These are phyloP conservation scores for Ips nitidus DNA, from an alignment of 1,140 invertebrate genomes.

Conservation along the genomic window DNA sequence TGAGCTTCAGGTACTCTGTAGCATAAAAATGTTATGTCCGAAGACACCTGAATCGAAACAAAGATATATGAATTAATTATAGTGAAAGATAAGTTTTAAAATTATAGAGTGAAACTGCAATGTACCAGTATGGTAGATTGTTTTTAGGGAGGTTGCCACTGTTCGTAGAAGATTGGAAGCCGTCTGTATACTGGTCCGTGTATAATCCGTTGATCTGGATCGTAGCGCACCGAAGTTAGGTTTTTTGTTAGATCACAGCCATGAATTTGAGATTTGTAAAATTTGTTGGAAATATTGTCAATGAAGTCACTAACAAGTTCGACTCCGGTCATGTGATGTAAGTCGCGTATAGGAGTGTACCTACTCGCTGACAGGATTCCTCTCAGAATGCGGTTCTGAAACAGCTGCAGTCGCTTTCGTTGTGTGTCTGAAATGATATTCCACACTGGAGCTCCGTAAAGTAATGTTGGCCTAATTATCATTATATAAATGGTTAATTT, in stretches of 20 bases:
- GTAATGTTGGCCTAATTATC: not conserved
- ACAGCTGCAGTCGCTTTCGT: not conserved
- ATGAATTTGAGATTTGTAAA: too few species aligned
- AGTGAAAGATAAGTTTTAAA: too few species aligned
- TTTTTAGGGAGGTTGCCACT: too few species aligned
- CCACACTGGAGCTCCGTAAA: slow-evolving; percentile 8
- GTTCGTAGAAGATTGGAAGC: not conserved
- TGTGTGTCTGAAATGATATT: not conserved
- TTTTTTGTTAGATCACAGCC: too few species aligned
- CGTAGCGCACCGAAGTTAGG: not conserved
- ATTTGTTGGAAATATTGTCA: not conserved
- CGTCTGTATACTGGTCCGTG: slow-evolving; percentile 5
- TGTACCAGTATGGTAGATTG: too few species aligned
- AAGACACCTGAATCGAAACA: too few species aligned
- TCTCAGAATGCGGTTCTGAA: slow-evolving; percentile 13
- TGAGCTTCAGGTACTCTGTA: too few species aligned
- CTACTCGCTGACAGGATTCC: not conserved
- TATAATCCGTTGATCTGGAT: not conserved
- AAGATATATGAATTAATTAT: too few species aligned
- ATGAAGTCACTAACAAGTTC: not conserved
- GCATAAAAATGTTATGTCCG: too few species aligned
- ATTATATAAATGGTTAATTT: not conserved
- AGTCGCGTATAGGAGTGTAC: not conserved
- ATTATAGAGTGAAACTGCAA: too few species aligned
- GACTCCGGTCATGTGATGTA: not conserved